Base-by-base conservation (phyloP, 2,888 invertebrate species). In the Platycheirus albimanus region DNA sequence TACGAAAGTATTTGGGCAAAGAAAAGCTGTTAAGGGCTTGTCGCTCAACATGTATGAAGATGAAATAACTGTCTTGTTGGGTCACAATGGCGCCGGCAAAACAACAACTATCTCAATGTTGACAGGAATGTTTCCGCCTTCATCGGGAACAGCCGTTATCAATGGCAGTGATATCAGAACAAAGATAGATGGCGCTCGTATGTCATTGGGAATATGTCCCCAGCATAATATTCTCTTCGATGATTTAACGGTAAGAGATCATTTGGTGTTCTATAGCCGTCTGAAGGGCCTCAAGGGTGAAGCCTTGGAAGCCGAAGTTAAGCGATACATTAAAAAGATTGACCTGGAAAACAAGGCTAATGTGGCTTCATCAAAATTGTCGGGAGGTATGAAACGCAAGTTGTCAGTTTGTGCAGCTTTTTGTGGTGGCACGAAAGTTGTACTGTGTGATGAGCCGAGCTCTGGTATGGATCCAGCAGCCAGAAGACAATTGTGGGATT, bases 91-190 rank as follows among this genome's bases (percentile, higher is more conserved):
- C 2, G 98, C 98, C 56, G 98, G 98, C 8, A 98, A 98, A 92
- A 97, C 97, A 0, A 98, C 98, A 0, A 97, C 97, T 0, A 97
- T 98, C 93, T 96, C 96, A 0, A 97, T 98, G 95, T 91, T 98
- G 47, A 97, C 97, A 41, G 98, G 95, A 45, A 94, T 95, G 91
- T 91, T 94, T 72, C 92, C 93, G 19, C 93, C 94, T 3, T 93
- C 93, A 0, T 91, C 92, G 17, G 96, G 96, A 0, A 94, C 94
- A 10, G 95, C 96, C 0, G 90, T 92, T 43, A 92, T 96, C 13
- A 94, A 94, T 77, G 96, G 95, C 13, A 93, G 93, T 87, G 94
- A 96, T 87, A 94, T 96, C 84, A 88, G 92, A 11, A 92, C 91
- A 0, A 93, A 96, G 86, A 92, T 94, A 70, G 90, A 90, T 7